phyloP scores from a whole-genome alignment of 2,797 vertebrate genomes.

The Neosalanx taihuensis region DNA sequence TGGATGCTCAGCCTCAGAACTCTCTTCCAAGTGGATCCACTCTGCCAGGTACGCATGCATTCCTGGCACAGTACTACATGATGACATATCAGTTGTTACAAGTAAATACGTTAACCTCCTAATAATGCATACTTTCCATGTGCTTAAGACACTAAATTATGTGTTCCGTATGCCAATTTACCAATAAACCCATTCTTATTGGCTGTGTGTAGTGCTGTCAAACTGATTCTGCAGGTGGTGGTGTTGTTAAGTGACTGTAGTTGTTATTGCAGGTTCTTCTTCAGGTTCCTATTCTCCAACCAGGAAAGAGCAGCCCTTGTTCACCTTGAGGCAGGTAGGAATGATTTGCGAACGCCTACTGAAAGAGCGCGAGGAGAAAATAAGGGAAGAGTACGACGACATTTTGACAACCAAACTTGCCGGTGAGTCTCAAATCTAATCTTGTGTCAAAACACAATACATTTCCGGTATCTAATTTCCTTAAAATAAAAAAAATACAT shows the following conservation, averaged over 20 bases:
- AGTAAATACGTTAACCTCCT: background rate
- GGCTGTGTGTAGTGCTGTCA: background rate
- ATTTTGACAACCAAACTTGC: conserved; percentile 96
- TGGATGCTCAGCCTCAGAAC: conserved; percentile 81
- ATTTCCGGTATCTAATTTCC: too few relatives aligned
- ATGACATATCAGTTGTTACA: background rate
- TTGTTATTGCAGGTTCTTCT: conserved; percentile 63
- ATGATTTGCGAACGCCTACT: conserved; percentile 97
- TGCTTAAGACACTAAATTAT: background rate
- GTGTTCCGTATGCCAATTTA: background rate
- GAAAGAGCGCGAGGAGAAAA: conserved; percentile 94
- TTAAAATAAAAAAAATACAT: background rate
- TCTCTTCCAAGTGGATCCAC: conserved; percentile 80
- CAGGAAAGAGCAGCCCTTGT: conserved; percentile 94
- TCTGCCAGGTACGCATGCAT: conserved; percentile 75
- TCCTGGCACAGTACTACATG: background rate
- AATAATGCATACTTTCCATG: background rate
- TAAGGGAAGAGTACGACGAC: conserved; percentile 95
- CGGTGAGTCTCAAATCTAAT: conserved; percentile 64
- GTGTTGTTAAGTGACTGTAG: background rate
- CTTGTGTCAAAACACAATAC: too few relatives aligned
- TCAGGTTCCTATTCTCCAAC: conserved; percentile 82
- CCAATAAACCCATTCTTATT: background rate
- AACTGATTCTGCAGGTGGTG: background rate
- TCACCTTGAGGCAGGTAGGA: conserved; percentile 93